phyloP scores from a whole-genome alignment of 2,888 invertebrate species.

The Chydorus sphaericus region DNA sequence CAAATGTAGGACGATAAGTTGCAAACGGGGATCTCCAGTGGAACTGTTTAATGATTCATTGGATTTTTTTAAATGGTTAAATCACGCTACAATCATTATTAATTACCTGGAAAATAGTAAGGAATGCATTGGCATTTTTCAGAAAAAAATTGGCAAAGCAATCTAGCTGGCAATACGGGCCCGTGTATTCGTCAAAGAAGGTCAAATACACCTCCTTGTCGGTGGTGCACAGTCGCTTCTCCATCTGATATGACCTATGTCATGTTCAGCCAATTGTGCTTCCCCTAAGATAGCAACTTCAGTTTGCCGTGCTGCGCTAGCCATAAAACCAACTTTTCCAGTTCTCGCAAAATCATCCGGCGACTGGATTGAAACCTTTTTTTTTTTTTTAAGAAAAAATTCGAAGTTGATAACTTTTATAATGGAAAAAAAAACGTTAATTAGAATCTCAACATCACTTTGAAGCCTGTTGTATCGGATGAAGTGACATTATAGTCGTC shows the following conservation, averaged over 20 bases:
- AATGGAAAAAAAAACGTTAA: neutral
- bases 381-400: too few species aligned
- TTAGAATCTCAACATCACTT: too few species aligned
- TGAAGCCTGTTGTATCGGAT: conserved; percentile 12
- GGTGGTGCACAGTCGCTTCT: conserved; percentile 9
- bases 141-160: conserved; percentile 10
- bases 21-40: neutral
- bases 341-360: conserved; percentile 12
- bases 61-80: neutral
- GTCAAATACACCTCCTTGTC: conserved; percentile 5
- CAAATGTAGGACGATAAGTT: neutral
- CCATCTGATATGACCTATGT: neutral
- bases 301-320: conserved; percentile 8
- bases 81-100: too few species aligned
- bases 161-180: conserved; percentile 13
- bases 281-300: neutral
- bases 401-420: neutral
- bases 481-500: conserved; percentile 13
- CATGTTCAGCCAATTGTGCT: neutral
- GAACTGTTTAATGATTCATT: neutral
- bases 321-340: conserved; percentile 6
- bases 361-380: conserved; percentile 11
- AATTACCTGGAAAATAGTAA: conserved; percentile 9
- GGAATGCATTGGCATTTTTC: conserved; percentile 14
- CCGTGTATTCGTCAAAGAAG: conserved; percentile 13